A percentile compares a stretch with the other conserved stretches of the same genome.
phyloP scores from a whole-genome alignment of 1,140 invertebrate species.

The Chionoecetes opilio region DNA sequence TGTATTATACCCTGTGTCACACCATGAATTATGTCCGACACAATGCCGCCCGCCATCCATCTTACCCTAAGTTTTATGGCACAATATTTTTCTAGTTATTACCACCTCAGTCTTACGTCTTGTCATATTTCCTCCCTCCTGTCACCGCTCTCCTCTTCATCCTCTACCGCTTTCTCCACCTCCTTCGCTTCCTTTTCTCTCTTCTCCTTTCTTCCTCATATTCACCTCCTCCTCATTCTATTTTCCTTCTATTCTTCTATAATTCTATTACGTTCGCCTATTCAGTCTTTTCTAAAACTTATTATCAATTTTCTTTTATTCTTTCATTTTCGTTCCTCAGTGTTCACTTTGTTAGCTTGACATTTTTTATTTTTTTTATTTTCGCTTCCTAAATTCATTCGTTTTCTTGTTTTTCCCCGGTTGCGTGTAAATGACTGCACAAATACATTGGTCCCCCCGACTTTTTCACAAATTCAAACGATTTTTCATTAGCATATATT shows the following conservation, averaged over 20 bases:
- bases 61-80: constrained; percentile 51
- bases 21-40: constrained; percentile 22
- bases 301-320: background rate
- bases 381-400: background rate
- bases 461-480: too few species aligned
- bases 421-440: background rate
- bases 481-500: too few species aligned
- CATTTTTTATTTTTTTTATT: background rate
- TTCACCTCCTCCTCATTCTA: background rate
- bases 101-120: constrained; percentile 37
- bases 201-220: background rate
- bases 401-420: background rate
- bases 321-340: background rate
- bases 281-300: background rate
- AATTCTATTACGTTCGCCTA: background rate
- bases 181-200: background rate
- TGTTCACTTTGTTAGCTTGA: too few species aligned
- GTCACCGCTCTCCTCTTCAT: constrained; percentile 30
- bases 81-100: constrained; percentile 56
- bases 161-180: background rate
- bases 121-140: constrained; percentile 12
- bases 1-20: constrained; percentile 1
- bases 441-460: too few species aligned
- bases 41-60: constrained; percentile 47
- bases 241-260: background rate